Evolutionary conservation across 2,797 vertebrate genomes (phyloP).

Genomic region (Enteromius unitaeniatus): DNA sequence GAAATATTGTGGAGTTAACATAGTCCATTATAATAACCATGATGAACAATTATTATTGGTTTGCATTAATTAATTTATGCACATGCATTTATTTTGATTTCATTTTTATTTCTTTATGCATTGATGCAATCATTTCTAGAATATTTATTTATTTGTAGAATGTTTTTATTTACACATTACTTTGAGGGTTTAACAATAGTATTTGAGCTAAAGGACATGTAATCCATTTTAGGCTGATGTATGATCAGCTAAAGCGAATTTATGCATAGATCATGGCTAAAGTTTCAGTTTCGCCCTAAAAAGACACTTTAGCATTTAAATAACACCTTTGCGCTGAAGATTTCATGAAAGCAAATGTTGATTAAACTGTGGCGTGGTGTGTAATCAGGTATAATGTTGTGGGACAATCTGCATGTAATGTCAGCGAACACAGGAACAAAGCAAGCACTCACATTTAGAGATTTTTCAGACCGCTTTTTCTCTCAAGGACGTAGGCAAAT

Average conservation of each 20-base stretch:
- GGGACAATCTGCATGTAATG: not conserved
- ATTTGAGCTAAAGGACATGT: not conserved
- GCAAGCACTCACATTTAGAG: conserved; percentile 22
- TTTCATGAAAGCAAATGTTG: conserved; percentile 2
- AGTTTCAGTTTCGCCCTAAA: not conserved
- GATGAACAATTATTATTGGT: not conserved
- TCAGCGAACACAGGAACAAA: conserved; percentile 11
- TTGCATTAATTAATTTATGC: not conserved
- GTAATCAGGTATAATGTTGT: not conserved
- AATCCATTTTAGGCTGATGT: not conserved
- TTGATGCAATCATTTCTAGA: not conserved
- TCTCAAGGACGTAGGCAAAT: conserved; percentile 24
- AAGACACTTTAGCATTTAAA: not conserved
- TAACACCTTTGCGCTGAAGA: not conserved
- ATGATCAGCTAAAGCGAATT: not conserved
- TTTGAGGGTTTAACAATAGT: not conserved
- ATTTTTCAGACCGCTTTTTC: conserved; percentile 17
- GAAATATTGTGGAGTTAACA: not conserved
- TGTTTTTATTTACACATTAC: not conserved
- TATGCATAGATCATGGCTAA: not conserved
- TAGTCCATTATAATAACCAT: not conserved
- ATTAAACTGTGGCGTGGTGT: not conserved
- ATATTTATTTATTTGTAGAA: not conserved
- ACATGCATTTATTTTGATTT: not conserved
- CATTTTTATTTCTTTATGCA: not conserved